These are phyloP conservation scores for Astreopora myriophthalma DNA, from an alignment of 64 coral and sea anemone species.

Conservation along the genomic window DNA sequence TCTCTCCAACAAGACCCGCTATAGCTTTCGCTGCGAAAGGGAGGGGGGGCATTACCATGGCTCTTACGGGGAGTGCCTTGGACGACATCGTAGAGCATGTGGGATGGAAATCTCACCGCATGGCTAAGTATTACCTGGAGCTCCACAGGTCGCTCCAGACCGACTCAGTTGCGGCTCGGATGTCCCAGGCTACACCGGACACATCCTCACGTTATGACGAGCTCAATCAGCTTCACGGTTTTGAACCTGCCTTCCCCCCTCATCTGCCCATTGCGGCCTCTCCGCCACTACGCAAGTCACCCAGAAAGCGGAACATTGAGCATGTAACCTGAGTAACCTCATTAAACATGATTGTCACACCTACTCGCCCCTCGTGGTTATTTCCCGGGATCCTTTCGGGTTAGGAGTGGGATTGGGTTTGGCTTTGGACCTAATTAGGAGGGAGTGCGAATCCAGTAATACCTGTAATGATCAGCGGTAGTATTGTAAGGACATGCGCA, in stretches of 20 bases:
- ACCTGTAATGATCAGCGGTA: too few species aligned
- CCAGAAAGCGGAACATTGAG: neutral
- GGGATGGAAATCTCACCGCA: neutral
- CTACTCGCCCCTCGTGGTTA: neutral
- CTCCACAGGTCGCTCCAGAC: neutral
- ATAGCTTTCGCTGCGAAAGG: neutral
- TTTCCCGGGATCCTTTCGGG: neutral
- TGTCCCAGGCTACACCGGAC: neutral
- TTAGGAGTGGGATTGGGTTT: neutral
- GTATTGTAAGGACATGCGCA: too few species aligned
- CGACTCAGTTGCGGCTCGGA: neutral
- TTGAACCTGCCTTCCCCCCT: neutral
- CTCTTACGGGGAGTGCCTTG: neutral
- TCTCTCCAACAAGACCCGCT: neutral
- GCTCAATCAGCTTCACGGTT: neutral
- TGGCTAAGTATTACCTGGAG: neutral
- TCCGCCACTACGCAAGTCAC: neutral
- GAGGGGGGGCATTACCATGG: neutral
- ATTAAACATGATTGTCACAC: neutral
- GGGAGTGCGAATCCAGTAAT: neutral
- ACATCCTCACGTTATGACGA: neutral
- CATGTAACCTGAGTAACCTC: neutral
- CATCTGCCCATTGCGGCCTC: neutral
- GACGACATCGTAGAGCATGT: neutral
- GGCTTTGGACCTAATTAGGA: neutral